Evolutionary conservation across 1,140 invertebrate species (phyloP).

Genomic region (Calliopsis andreniformis): DNA sequence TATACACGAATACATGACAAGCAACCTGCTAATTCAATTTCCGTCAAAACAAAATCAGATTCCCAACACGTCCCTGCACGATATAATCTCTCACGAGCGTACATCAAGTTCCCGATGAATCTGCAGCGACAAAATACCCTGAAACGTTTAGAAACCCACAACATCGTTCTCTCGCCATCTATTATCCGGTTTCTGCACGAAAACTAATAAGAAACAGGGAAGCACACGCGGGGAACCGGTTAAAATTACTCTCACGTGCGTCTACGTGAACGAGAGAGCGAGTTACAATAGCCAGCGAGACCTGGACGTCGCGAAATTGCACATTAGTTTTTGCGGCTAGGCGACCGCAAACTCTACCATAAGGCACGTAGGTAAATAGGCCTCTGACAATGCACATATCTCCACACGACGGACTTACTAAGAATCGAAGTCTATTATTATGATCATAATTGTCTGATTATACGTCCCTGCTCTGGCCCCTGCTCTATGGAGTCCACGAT

Average conservation of each 20-base stretch:
- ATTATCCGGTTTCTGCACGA: background rate
- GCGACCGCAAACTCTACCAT: conserved; percentile 44
- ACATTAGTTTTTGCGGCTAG: conserved; percentile 27
- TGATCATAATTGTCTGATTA: conserved; percentile 61
- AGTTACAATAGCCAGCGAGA: conserved; percentile 16
- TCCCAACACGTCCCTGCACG: too few relatives aligned
- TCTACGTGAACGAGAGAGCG: conserved; percentile 6
- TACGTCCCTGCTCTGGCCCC: conserved; percentile 55
- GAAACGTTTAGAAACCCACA: too few relatives aligned
- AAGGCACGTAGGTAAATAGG: conserved; percentile 41
- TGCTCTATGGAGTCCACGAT: background rate
- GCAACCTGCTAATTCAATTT: too few relatives aligned
- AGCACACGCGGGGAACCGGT: too few relatives aligned
- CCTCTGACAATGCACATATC: conserved; percentile 20
- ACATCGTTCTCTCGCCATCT: too few relatives aligned
- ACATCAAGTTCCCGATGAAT: too few relatives aligned
- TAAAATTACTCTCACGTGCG: conserved; percentile 14
- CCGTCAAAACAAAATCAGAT: too few relatives aligned
- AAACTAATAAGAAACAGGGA: background rate
- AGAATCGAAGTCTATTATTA: conserved; percentile 60
- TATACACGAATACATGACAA: too few relatives aligned
- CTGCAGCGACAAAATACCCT: too few relatives aligned
- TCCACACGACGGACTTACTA: conserved; percentile 36
- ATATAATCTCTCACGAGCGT: too few relatives aligned
- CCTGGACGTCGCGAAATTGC: conserved; percentile 29